Base-by-base conservation (phyloP, 2,888 invertebrate species). In the Agriotes lineatus region DNA sequence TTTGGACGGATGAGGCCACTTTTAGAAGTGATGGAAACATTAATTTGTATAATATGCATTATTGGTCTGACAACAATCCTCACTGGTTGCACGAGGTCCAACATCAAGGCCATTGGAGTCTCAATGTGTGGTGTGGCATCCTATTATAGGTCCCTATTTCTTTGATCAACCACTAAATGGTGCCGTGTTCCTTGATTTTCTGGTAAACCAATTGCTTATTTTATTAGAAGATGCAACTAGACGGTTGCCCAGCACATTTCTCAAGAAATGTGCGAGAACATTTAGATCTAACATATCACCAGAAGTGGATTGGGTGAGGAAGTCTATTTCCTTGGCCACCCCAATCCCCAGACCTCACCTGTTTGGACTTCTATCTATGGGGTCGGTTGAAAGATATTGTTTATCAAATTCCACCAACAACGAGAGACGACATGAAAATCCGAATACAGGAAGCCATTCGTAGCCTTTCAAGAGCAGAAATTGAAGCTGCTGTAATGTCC, bases 201-300 rank as follows among this genome's bases (percentile, higher is more conserved):
- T 12, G 6, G 42, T 1, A 16, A 42, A 10, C 3, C 4, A 42
- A 12, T 35, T 65, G 54, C 68, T 30, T 22, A 59, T 6, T 22
- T 44, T 71, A 44, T 56, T 69, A 59, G 69, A 69, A 65, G 65
- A 69, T 45, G 30, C 70, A 72, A 54, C 70, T 61, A 44, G 62
- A 63, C 20, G 56, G 63, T 65, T 69, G 69, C 59, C 72, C 69
- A 44, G 61, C 69, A 57, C 65, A 72, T 63, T 72, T 69, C 63
- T 68, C 57, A 18, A 16, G 30, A 56, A 20, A 39, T 22, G 45
- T 48, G 45, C 67, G 44, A 3, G 45, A 63, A 42, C 18, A 16
- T 45, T 19, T 63, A 56, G 45, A 67, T 61, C 61, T 52, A 7
- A 42, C 52, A 16, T 68, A 35, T 33, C 25, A 52, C 44, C 33